Base-by-base conservation (phyloP, 2,888 invertebrate genomes). In the Plagodis dolabraria region DNA sequence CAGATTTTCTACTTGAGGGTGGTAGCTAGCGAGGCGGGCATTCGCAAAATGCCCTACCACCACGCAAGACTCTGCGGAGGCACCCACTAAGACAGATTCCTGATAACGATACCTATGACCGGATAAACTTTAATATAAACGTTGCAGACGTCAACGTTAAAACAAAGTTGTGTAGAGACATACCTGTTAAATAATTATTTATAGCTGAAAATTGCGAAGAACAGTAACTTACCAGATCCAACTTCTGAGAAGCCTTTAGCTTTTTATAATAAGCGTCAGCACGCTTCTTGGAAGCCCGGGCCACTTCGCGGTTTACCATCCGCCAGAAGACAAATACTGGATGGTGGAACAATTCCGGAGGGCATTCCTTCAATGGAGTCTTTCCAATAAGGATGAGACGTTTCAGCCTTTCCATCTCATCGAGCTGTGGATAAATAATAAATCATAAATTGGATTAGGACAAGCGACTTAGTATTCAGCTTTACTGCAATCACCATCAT, bases 351-450 rank as follows among this genome's bases (percentile, higher is more conserved):
- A 96, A 89, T 74, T 95, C 95, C 5, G 94, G 91, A 0, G 95
- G 95, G 47, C 95, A 95, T 68, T 95, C 94, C 67, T 94, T 93
- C 42, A 95, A 82, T 0, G 95, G 95, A 47, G 96, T 95, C 76
- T 94, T 94, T 36, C 95, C 95, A 48, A 94, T 94, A 34, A 96
- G 87, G 58, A 96, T 95, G 65, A 96, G 87, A 65, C 94, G 93
- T 77, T 96, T 96, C 65, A 95, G 93, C 57, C 96, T 88, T 79
- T 95, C 95, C 88, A 95, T 93, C 83, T 96, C 96, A 72, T 94
- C 94, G 72, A 92, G 89, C 95, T 95, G 81, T 51, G 63, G 72
- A 69, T 53, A 59, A 54, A 44, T 10, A 8, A 9, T 38, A 38
- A 38, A 38, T 8, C 38, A 38, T 7, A 38, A 4, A 38, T 9